These are phyloP conservation scores for Synergus umbraculus DNA, from an alignment of 2,888 invertebrate genomes.

Conservation along the genomic window DNA sequence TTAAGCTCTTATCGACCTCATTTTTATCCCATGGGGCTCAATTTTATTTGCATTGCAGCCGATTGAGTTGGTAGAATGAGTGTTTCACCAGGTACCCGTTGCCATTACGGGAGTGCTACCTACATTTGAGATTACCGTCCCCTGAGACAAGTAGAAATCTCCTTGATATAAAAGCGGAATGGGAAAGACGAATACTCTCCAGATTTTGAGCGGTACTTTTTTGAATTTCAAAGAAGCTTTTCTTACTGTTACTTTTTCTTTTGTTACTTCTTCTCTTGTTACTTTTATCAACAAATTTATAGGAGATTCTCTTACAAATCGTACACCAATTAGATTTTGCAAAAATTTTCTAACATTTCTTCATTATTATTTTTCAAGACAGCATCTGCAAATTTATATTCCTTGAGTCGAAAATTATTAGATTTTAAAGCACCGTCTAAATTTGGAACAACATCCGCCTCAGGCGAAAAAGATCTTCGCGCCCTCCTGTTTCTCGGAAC, in stretches of 20 bases:
- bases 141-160: slow-evolving; percentile 15
- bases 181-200: not conserved
- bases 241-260: not conserved
- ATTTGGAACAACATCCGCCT: too few species aligned
- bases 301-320: too few species aligned
- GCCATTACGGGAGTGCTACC: slow-evolving; percentile 32
- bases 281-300: not conserved
- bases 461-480: too few species aligned
- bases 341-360: too few species aligned
- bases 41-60: slow-evolving; percentile 40
- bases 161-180: slow-evolving; percentile 18
- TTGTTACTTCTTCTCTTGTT: too few species aligned
- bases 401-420: too few species aligned
- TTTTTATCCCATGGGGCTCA: slow-evolving; percentile 35
- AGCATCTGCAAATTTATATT: too few species aligned
- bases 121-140: slow-evolving; percentile 35
- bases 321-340: too few species aligned
- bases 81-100: slow-evolving; percentile 28
- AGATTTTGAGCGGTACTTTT: not conserved
- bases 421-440: too few species aligned
- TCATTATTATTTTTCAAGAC: too few species aligned
- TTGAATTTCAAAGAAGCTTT: not conserved
- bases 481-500: too few species aligned
- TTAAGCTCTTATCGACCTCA: slow-evolving; percentile 36
- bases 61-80: slow-evolving; percentile 30